These are phyloP conservation scores for Callyntrura guangdongensis DNA, from an alignment of 2,888 invertebrate species.

Conservation along the genomic window DNA sequence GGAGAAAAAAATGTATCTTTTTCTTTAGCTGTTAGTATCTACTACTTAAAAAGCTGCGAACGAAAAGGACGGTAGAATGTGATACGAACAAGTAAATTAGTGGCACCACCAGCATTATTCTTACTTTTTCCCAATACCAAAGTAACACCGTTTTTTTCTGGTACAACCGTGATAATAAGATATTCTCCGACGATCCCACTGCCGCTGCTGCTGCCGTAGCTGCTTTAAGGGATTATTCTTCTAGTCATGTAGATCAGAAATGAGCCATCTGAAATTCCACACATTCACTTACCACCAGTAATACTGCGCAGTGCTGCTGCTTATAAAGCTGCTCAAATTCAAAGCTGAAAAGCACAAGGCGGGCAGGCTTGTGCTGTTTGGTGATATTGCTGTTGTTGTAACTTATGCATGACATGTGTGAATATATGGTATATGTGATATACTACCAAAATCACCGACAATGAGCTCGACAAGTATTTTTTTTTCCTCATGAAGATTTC, in stretches of 20 bases:
- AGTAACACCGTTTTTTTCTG: slow-evolving; percentile 31
- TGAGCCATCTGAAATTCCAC: slow-evolving; percentile 83
- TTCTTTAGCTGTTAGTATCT: slow-evolving; percentile 11
- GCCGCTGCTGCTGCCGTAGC: not conserved
- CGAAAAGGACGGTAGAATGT: slow-evolving; percentile 17
- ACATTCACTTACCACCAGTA: slow-evolving; percentile 81
- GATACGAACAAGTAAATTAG: slow-evolving; percentile 75
- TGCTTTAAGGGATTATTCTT: slow-evolving; percentile 57
- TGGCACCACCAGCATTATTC: slow-evolving; percentile 43
- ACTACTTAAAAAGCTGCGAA: not conserved
- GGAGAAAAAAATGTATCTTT: slow-evolving; percentile 59
- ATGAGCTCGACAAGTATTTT: slow-evolving; percentile 77
- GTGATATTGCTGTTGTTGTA: not conserved
- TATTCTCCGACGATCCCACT: slow-evolving; percentile 12
- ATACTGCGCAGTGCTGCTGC: slow-evolving; percentile 40
- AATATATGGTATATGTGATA: slow-evolving; percentile 67
- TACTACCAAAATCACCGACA: slow-evolving; percentile 77
- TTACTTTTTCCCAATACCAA: slow-evolving; percentile 45
- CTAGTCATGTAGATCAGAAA: slow-evolving; percentile 75
- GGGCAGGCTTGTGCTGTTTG: slow-evolving; percentile 26
- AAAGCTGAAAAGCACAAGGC: not conserved
- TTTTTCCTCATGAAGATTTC: slow-evolving; percentile 77
- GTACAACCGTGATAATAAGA: slow-evolving; percentile 35
- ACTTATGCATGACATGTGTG: slow-evolving; percentile 74
- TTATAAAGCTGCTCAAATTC: slow-evolving; percentile 43